Percentiles rank a stretch among this genome's conserved stretches.
These are phyloP conservation scores for Hydrozoanthus gracilis DNA, from an alignment of 92 coral and sea anemone genomes.

Conservation along the genomic window DNA sequence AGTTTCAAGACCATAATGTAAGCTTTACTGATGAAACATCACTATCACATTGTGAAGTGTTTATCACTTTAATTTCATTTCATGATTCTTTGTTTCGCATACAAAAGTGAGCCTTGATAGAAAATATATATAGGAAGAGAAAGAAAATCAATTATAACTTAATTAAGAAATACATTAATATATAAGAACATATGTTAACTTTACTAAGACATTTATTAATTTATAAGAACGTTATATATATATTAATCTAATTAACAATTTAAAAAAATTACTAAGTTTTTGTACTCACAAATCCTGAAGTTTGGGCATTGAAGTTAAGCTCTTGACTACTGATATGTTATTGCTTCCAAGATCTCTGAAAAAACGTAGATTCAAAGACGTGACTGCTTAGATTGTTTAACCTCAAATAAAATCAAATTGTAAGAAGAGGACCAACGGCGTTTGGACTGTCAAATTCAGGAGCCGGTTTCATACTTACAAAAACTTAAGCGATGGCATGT, in stretches of 20 bases:
- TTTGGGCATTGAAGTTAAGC: background rate
- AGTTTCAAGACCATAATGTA: no score
- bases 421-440: background rate
- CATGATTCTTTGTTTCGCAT: no score
- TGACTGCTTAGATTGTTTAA: background rate
- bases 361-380: background rate
- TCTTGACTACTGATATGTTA: background rate
- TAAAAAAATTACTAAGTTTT: background rate
- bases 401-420: background rate
- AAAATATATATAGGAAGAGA: no score
- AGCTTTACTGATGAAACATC: no score
- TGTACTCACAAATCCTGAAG: constrained; percentile 4
- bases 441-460: background rate
- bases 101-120: no score
- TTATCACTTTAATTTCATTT: no score
- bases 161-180: no score
- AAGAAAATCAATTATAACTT: no score
- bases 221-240: no score
- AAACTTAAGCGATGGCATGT: background rate
- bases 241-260: background rate
- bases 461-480: background rate
- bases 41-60: no score
- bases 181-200: no score
- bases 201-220: no score
- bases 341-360: background rate